These are phyloP conservation scores for Cyanoderma ruficeps DNA, from an alignment of 2,113 vertebrate species.

Conservation along the genomic window DNA sequence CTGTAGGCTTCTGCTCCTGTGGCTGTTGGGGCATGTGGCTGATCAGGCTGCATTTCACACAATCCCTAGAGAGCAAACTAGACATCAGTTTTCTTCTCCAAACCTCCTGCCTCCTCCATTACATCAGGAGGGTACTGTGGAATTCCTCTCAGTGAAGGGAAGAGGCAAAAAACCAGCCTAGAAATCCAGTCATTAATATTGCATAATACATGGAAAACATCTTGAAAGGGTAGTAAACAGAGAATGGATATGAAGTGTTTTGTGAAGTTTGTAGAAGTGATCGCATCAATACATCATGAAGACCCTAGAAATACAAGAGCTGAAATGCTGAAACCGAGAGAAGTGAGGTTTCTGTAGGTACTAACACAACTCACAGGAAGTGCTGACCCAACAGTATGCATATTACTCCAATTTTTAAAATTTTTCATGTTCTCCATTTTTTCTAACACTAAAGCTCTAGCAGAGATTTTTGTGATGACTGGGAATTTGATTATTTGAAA, in stretches of 20 bases:
- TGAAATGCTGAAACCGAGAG: background rate
- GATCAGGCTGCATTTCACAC: background rate
- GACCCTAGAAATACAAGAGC: background rate
- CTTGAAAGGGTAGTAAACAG: background rate
- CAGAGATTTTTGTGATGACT: background rate
- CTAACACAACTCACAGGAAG: background rate
- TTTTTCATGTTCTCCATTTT: background rate
- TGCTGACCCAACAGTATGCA: background rate
- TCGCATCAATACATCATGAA: rapidly evolving
- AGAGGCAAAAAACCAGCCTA: background rate
- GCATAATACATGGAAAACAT: background rate
- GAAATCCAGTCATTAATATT: background rate
- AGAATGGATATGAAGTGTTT: background rate
- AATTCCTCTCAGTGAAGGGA: background rate
- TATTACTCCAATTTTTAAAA: background rate
- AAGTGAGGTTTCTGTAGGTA: background rate
- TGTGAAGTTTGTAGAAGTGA: background rate
- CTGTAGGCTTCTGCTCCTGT: background rate
- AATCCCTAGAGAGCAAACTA: background rate
- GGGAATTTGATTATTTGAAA: background rate
- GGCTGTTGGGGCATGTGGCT: background rate
- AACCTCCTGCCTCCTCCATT: background rate
- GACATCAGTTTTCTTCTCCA: background rate
- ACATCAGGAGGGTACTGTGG: background rate
- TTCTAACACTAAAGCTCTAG: background rate